phyloP scores from a whole-genome alignment of 2,797 vertebrate species.

The Rhabdomys pumilio region DNA sequence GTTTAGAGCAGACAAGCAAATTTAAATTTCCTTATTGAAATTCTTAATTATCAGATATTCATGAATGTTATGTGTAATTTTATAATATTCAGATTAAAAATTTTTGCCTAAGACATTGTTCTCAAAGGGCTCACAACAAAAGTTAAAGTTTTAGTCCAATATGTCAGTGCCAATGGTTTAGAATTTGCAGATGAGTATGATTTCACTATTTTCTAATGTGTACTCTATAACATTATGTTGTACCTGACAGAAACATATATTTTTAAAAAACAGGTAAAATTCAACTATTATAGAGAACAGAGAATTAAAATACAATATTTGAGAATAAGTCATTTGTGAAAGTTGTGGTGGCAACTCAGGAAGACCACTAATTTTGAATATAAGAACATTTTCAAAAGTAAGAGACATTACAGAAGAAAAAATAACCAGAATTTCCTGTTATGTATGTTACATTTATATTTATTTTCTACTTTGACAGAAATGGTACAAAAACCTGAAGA shows the following conservation, averaged over 20 bases:
- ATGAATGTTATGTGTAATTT: constrained; percentile 5
- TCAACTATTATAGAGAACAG: not conserved
- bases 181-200: not conserved
- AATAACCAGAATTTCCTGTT: constrained; percentile 19
- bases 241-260: not conserved
- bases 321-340: not conserved
- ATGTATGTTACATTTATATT: constrained; percentile 6
- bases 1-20: not conserved
- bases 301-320: not conserved
- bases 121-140: not conserved
- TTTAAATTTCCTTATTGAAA: constrained; percentile 17
- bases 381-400: constrained; percentile 47
- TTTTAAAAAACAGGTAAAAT: constrained; percentile 11
- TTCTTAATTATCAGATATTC: constrained; percentile 8
- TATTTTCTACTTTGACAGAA: constrained; percentile 58
- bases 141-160: not conserved
- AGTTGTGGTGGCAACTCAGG: not conserved
- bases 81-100: not conserved
- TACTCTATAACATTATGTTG: not conserved
- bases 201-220: not conserved
- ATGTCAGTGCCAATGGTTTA: constrained; percentile 40
- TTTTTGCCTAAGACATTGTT: constrained; percentile 30
- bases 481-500: constrained; percentile 15
- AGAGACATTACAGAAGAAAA: constrained; percentile 46
- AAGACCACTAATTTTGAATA: not conserved